Conservation (phyloP, 2,113 vertebrate genomes). For the Oceanodroma tethys region DNA sequence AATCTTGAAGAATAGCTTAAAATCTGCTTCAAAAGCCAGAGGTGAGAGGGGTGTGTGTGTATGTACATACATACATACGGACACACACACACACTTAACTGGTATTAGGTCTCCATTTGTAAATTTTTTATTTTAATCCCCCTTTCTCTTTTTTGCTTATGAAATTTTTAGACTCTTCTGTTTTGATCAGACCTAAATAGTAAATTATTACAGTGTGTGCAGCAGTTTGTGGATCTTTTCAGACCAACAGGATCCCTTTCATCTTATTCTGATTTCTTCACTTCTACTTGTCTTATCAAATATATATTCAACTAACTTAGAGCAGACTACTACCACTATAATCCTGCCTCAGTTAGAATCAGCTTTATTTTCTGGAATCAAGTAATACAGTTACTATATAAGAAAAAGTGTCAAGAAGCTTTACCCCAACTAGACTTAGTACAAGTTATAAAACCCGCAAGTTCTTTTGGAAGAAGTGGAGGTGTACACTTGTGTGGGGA, state of each 20-base stretch:
- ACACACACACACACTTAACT: background rate
- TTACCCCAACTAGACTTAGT: background rate
- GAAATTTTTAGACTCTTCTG: background rate
- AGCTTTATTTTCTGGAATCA: background rate
- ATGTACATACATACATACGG: background rate
- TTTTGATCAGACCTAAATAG: background rate
- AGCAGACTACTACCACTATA: background rate
- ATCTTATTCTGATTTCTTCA: background rate
- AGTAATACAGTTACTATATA: background rate
- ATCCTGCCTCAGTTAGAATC: background rate
- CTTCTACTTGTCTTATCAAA: background rate
- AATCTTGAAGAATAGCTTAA: background rate
- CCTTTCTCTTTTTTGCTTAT: background rate
- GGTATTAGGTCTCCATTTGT: background rate
- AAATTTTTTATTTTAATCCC: background rate
- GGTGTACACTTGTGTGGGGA: background rate
- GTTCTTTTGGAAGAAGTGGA: background rate
- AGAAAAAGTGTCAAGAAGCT: background rate
- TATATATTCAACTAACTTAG: background rate
- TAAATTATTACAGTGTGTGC: background rate
- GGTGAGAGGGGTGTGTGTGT: background rate
- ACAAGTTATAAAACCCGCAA: background rate
- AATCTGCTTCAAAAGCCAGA: background rate
- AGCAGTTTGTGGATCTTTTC: background rate
- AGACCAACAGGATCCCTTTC: background rate